These are phyloP conservation scores for Cryptosula pallasiana DNA, from an alignment of 2,888 invertebrate species.

Conservation along the genomic window DNA sequence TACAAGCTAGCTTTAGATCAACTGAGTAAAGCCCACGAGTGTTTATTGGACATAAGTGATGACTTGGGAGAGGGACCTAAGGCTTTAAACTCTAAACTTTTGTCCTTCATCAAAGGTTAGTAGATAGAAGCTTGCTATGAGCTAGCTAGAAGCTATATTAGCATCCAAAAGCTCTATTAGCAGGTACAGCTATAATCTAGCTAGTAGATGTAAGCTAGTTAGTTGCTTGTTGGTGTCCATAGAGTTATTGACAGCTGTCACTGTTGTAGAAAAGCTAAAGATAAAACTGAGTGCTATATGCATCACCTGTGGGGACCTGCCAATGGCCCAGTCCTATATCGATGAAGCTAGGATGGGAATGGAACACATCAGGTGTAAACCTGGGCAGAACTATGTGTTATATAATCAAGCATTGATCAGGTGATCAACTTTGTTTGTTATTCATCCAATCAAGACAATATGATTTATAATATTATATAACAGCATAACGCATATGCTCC, in stretches of 20 bases:
- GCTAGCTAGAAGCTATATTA: no score
- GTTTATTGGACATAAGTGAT: constrained; percentile 1
- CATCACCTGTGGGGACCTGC: not conserved
- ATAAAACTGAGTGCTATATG: not conserved
- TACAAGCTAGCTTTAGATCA: constrained; percentile 32
- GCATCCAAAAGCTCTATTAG: no score
- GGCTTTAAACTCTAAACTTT: constrained; percentile 30
- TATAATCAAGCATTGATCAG: constrained; percentile 29
- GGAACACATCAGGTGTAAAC: constrained; percentile 32
- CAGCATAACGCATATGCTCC: no score
- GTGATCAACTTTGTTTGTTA: not conserved
- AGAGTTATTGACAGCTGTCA: no score
- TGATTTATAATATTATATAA: no score
- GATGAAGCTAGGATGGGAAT: constrained; percentile 37
- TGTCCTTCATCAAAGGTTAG: constrained; percentile 11
- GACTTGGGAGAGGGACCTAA: constrained; percentile 32
- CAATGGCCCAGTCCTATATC: constrained; percentile 36
- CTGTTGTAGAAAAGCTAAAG: not conserved
- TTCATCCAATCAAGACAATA: no score
- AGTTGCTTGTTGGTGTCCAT: no score
- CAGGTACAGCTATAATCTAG: no score
- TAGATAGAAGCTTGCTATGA: no score
- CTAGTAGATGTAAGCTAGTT: no score
- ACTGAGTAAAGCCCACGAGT: constrained; percentile 28
- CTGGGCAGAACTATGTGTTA: constrained; percentile 33